Evolutionary conservation across 2,113 vertebrate genomes (phyloP), one percentile per base, ranked within the genome.

Genomic region (Poicephalus meyeri): DNA sequence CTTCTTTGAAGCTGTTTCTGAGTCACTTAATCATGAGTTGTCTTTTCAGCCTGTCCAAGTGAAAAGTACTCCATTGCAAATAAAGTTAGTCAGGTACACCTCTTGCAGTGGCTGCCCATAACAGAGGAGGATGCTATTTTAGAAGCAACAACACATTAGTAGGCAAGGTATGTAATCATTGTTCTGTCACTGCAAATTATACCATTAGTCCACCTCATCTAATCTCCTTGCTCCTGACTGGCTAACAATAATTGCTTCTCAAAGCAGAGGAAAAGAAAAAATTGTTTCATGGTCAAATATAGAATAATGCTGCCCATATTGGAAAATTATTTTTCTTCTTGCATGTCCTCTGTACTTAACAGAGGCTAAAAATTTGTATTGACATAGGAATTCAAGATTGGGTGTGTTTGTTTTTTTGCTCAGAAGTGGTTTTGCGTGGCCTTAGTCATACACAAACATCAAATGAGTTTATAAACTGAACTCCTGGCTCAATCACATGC

Each of bases 181-280:
- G 82, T 92, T 72, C 72, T 86, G 84, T 86, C 69, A 69, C 64
- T 94, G 77, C 56, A 89, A 96, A 95, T 93, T 91, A 92, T 91
- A 58, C 65, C 61, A 79, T 92, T 96, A 96, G 69, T 91, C 90
- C 61, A 68, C 61, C 20, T 93, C 91, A 92, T 85, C 76, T 91
- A 90, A 91, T 96, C 65, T 95, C 60, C 64, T 86, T 90, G 33
- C 70, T 90, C 46, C 70, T 95, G 65, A 84, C 70, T 86, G 63
- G 44, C 83, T 93, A 78, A 91, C 58, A 93, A 61, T 39, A 89
- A 49, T 91, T 85, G n/a, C 56, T 94, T 88, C 77, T 76, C 20
- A 84, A n/a, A 84, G 69, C 11, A 96, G 37, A 76, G 39, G 4
- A 80, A 63, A 64, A 86, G 84, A 86, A 35, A 49, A 29, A 52